These are phyloP conservation scores for Nemopilema nomurai DNA, from an alignment of 30 jellyfish, hydroid and myxozoan genomes.

Conservation along the genomic window DNA sequence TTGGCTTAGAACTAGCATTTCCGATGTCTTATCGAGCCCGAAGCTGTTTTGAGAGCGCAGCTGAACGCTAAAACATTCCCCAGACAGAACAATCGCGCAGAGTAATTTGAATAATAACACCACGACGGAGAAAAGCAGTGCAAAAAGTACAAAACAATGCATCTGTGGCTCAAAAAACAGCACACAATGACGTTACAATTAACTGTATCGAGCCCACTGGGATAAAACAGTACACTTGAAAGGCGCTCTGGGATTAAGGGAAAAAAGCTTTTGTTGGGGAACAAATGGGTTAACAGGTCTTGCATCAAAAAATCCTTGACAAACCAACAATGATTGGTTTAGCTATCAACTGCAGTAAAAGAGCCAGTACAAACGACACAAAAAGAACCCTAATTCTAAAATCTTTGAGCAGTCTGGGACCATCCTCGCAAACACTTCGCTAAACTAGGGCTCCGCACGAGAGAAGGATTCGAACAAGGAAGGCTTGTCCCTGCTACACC, in stretches of 20 bases:
- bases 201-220: constrained; percentile 63
- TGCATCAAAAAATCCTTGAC: neutral
- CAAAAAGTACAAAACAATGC: constrained; percentile 35
- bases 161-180: constrained; percentile 44
- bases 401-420: too few species aligned
- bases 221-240: constrained; percentile 43
- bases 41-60: constrained; percentile 57
- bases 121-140: constrained; percentile 52
- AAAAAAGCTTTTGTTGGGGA: constrained; percentile 19
- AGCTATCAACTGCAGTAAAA: neutral
- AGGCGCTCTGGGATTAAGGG: constrained; percentile 26
- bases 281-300: constrained; percentile 28
- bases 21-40: constrained; percentile 24
- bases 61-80: constrained; percentile 25
- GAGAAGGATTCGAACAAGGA: too few species aligned
- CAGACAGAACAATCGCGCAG: constrained; percentile 36
- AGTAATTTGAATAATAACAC: constrained; percentile 46
- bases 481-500: too few species aligned
- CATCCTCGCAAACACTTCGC: too few species aligned
- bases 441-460: too few species aligned
- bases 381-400: too few species aligned
- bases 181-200: constrained; percentile 48
- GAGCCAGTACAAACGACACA: too few species aligned
- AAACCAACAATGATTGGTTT: constrained; percentile 25
- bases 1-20: constrained; percentile 25